phyloP scores from a whole-genome alignment of 1,140 invertebrate species.

The Maniola jurtina region DNA sequence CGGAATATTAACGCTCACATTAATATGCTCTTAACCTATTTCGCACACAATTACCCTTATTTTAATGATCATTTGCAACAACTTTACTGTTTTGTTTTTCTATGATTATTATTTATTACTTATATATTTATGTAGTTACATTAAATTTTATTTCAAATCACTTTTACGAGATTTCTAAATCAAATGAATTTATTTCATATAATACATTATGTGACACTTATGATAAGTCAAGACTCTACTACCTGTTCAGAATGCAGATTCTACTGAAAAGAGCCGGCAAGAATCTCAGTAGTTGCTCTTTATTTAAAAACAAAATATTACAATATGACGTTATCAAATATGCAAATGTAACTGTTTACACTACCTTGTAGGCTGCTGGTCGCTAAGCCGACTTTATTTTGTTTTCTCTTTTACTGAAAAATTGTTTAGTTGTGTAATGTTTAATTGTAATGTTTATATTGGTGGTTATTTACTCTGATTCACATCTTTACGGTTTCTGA shows the following conservation, averaged over 20 bases:
- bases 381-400: no score
- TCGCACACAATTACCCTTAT: constrained; percentile 16
- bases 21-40: constrained; percentile 32
- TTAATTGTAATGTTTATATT: constrained; percentile 4
- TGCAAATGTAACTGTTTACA: no score
- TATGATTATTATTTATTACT: background rate
- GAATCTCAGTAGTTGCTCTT: no score
- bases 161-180: background rate
- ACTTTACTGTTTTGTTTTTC: background rate
- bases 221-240: no score
- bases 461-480: constrained; percentile 15
- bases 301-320: no score
- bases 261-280: no score
- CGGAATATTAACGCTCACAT: constrained; percentile 15
- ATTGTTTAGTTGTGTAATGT: background rate
- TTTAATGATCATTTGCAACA: constrained; percentile 5
- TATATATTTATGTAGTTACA: no score
- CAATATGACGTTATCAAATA: no score
- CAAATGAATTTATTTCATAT: no score
- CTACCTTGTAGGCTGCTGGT: no score
- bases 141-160: background rate
- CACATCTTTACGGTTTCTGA: background rate
- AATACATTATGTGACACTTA: no score
- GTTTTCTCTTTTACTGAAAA: background rate
- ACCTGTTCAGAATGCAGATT: no score